Evolutionary conservation across 2,797 vertebrate species (phyloP), one percentile per base, ranked within the genome.

Genomic region (Antrozous pallidus): DNA sequence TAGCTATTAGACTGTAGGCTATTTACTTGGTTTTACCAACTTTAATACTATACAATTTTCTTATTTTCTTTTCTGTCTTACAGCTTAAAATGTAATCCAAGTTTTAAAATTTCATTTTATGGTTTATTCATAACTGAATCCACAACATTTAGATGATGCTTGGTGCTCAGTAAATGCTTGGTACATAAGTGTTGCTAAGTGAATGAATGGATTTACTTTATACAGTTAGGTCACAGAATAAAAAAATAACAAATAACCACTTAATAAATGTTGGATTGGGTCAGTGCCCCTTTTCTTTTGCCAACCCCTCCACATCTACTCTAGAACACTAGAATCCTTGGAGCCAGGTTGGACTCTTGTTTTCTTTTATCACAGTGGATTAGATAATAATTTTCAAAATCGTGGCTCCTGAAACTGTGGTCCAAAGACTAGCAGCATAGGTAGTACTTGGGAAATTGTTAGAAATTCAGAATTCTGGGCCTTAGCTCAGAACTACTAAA

Each of bases 381-480:
- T 67, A 73, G 67, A 63, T 58, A 7, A 65, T 69, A n/a, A 51
- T 84, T 95, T 95, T 93, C 56, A 87, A 93, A 88, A 90, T 82
- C 47, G 80, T 88, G 33, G 9, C 17, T 92, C 12, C 40, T 87
- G 17, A 69, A 80, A 63, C 14, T 40, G 13, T 85, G 20, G 22
- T n/a, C 38, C 67, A 88, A 22, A 82, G 47, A 69, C 18, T 38
- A 69, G 75, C 5, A 67, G 3, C n/a, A 8, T n/a, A 61, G 16
- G 45, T 24, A 58, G 45, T 69, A 58, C 6, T 18, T 77, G 2
- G 58, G 26, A 75, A 28, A 49, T 38, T 7, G 33, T 71, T 91
- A 84, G 26, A 88, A 85, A 85, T 70, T 88, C 38, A 71, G 33
- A 91, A 88, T 81, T 90, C 26, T 36, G 45, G 65, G 8, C 18